A percentile compares a stretch with the other conserved stretches of the same genome.
phyloP scores from a whole-genome alignment of 2,888 invertebrate species.

The Hydrotaea cyrtoneurina region DNA sequence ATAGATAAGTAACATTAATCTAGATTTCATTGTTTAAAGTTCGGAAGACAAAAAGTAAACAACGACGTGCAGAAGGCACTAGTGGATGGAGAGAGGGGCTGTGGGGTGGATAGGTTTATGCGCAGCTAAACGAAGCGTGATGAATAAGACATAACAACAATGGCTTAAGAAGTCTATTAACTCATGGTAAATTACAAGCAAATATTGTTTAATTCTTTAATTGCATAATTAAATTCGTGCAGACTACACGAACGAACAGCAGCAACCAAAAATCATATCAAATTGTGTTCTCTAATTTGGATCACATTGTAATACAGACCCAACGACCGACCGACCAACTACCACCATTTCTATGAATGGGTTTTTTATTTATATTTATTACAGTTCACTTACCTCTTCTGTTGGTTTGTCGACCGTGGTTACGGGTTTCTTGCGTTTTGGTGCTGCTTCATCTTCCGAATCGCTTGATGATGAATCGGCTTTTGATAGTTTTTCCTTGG shows the following conservation, averaged over 20 bases:
- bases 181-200: slow-evolving; percentile 24
- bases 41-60: slow-evolving; percentile 48
- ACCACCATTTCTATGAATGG: too few species aligned
- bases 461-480: slow-evolving; percentile 92
- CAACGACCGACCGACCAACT: neutral
- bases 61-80: neutral
- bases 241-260: neutral
- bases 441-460: slow-evolving; percentile 88
- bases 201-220: slow-evolving; percentile 35
- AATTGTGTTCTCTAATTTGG: neutral
- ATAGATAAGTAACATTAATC: slow-evolving; percentile 53
- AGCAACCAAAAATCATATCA: neutral
- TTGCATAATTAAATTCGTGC: slow-evolving; percentile 18
- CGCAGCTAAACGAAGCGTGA: slow-evolving; percentile 58
- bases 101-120: slow-evolving; percentile 19
- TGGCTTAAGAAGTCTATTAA: slow-evolving; percentile 28
- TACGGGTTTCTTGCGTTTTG: slow-evolving; percentile 81
- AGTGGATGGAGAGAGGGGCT: neutral
- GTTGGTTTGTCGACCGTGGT: slow-evolving; percentile 83
- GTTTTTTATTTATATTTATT: neutral
- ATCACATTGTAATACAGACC: neutral
- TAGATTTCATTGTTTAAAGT: slow-evolving; percentile 56
- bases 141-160: slow-evolving; percentile 22
- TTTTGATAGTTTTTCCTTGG: slow-evolving; percentile 91
- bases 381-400: slow-evolving; percentile 82